These are phyloP conservation scores for Tamias sibiricus DNA, from an alignment of 2,113 vertebrate species.

Conservation along the genomic window DNA sequence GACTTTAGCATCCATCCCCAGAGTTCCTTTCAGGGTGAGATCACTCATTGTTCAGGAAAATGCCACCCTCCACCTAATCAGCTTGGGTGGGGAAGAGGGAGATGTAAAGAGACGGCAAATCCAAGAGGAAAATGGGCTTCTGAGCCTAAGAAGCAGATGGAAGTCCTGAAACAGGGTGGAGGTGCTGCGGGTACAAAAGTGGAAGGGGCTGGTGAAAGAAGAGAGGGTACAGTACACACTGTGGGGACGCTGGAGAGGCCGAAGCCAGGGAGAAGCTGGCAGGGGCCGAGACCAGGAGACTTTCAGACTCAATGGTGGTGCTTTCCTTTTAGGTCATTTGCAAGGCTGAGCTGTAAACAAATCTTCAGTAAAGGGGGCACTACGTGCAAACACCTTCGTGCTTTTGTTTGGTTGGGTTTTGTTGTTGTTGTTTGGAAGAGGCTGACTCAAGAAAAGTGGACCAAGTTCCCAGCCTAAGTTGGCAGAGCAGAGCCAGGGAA, in stretches of 20 bases:
- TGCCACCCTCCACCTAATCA: neutral
- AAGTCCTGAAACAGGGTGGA: neutral
- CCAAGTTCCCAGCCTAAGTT: neutral
- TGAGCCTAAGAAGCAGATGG: accelerated
- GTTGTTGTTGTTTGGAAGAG: neutral
- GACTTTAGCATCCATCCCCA: neutral
- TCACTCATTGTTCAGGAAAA: neutral
- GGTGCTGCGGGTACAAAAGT: too few species aligned
- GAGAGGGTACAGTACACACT: accelerated
- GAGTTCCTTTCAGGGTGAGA: neutral
- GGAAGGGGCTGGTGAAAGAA: neutral
- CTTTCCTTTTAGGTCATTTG: neutral
- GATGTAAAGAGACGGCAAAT: neutral
- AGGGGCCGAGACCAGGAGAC: neutral
- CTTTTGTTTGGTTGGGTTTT: neutral
- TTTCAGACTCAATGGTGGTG: neutral
- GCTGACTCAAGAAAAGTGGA: neutral
- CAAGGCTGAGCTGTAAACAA: too few species aligned
- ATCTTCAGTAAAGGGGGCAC: neutral
- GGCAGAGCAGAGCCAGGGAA: neutral
- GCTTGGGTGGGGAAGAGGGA: neutral
- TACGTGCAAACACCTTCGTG: neutral
- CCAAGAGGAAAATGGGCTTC: neutral
- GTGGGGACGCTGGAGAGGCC: neutral
- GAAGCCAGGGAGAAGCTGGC: neutral